Conservation (phyloP, 2,113 vertebrate genomes). For the Pycnonotus jocosus region DNA sequence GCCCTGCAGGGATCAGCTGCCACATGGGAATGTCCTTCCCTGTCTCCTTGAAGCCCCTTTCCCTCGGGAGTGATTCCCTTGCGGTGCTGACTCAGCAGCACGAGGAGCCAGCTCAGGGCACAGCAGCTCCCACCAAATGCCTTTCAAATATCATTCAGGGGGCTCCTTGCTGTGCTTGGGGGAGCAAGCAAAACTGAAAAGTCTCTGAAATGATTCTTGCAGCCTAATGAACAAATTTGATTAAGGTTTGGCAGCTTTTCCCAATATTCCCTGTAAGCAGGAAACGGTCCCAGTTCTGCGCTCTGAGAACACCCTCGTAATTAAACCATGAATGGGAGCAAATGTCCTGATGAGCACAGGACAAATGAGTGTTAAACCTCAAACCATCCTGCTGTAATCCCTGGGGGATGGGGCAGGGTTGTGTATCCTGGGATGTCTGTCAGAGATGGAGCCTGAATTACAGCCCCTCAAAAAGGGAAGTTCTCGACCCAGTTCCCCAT, state of each 20-base stretch:
- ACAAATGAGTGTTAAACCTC: background rate
- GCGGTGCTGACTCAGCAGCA: background rate
- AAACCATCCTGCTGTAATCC: background rate
- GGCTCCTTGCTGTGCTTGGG: background rate
- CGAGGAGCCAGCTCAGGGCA: background rate
- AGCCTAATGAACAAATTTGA: conserved; percentile 36
- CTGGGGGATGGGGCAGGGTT: background rate
- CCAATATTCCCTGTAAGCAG: background rate
- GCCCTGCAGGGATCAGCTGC: background rate
- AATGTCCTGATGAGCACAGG: background rate
- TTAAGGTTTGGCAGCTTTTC: conserved; percentile 37
- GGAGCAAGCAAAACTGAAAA: background rate
- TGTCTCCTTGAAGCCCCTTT: background rate
- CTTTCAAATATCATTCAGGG: background rate
- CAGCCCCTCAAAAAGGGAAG: rapidly evolving
- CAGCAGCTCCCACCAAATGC: background rate
- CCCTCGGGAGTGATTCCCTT: rapidly evolving
- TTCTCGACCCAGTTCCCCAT: background rate
- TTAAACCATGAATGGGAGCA: background rate
- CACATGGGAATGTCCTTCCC: background rate
- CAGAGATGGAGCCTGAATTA: background rate
- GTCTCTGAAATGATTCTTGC: background rate
- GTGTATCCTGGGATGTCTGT: rapidly evolving
- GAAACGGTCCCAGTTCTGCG: background rate
- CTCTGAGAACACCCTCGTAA: background rate